Base-by-base conservation (phyloP, 2,113 vertebrate species). In the Camelus bactrianus region DNA sequence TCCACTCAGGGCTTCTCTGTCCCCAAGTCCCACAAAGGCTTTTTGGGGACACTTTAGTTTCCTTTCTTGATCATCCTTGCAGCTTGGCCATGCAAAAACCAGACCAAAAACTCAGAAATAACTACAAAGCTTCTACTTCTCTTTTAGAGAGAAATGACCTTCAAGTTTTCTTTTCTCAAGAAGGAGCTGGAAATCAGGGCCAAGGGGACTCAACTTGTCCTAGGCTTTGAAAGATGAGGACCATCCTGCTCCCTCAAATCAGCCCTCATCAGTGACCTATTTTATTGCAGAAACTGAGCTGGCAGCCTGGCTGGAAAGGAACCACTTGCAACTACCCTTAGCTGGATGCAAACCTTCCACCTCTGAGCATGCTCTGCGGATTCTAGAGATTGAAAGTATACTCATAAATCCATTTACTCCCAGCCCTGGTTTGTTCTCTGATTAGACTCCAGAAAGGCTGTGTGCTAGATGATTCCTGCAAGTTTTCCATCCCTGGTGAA, bases 321-420 rank as follows among this genome's bases (percentile, higher is more conserved):
- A 20, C 22, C 75, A 0, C 48, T 26, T 9, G 10, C n/a, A 64
- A 0, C 67, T 1, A 3, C 52, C 32, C 1, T 22, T 3, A 14
- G 32, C 24, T 46, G 0, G 0, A 84, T 11, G 50, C 65, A 64
- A 72, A 38, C 73, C 38, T n/a, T 50, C 64, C 0, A 3, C 87
- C 30, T 67, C 28, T 30, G 83, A 67, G 76, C 7, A 4, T 38
- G 22, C 38, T 0, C 42, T 24, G 17, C 3, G 0, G 38, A 64
- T 2, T 8, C 22, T 3, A 15, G 93, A 60, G 76, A 24, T 1
- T 4, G 67, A 46, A 86, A 38, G 28, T 2, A 14, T 2, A 19
- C 28, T 46, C 50, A 42, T 1, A 64, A 72, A 60, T 20, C 70
- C 82, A 50, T 58, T 76, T 67, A 19, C 73, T 60, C 16, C 90